Evolutionary conservation across 1,140 invertebrate species (phyloP).

Genomic region (Pseudoatta argentina): DNA sequence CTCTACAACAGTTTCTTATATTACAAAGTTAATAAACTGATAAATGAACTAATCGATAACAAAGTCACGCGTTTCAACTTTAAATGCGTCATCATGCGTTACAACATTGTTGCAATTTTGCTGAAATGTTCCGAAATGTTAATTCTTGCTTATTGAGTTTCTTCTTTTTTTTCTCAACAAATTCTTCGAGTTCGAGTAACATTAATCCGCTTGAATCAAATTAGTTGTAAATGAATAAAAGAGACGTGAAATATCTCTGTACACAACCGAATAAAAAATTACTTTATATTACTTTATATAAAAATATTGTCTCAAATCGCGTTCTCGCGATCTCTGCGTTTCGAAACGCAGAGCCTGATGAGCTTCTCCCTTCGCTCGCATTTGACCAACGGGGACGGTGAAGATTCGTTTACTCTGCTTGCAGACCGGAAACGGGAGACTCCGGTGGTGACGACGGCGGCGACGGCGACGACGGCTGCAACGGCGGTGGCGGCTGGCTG

Average conservation of each 20-base stretch:
- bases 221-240: background rate
- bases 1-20: too few relatives aligned
- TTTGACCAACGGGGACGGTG: constrained; percentile 22
- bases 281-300: background rate
- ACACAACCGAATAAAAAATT: background rate
- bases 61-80: too few relatives aligned
- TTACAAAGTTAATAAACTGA: too few relatives aligned
- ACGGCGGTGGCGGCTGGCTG: constrained; percentile 74
- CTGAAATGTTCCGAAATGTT: too few relatives aligned
- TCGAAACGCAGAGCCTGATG: background rate
- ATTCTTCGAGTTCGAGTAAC: background rate
- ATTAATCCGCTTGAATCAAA: background rate
- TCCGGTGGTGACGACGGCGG: constrained; percentile 63
- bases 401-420: constrained; percentile 42
- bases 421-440: constrained; percentile 82
- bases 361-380: constrained; percentile 14
- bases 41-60: too few relatives aligned
- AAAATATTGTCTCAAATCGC: background rate
- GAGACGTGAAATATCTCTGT: background rate
- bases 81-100: too few relatives aligned
- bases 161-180: background rate
- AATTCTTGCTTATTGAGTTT: too few relatives aligned
- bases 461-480: constrained; percentile 65
- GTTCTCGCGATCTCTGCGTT: background rate
- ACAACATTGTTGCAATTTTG: too few relatives aligned